phyloP scores from a whole-genome alignment of 2,888 invertebrate genomes.

The Drosophila imparisetae region DNA sequence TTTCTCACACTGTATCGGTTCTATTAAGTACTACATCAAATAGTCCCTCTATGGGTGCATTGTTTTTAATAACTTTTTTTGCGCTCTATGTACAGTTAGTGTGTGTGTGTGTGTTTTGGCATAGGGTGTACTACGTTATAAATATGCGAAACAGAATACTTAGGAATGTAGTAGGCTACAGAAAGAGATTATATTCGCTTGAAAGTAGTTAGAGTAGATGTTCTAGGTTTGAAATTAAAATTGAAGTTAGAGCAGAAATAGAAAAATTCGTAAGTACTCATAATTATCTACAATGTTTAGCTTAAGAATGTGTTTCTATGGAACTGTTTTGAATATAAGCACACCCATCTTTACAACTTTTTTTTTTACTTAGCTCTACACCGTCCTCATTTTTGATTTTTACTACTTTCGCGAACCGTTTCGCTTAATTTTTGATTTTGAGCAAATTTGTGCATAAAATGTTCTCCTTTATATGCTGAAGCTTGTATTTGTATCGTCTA shows the following conservation, averaged over 20 bases:
- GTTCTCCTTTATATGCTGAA: conserved; percentile 48
- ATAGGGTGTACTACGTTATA: conserved; percentile 38
- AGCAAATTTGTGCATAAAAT: conserved; percentile 72
- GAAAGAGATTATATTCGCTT: conserved; percentile 14
- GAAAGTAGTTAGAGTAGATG: neutral
- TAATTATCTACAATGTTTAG: conserved; percentile 38
- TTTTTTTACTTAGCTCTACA: conserved; percentile 27
- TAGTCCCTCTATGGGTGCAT: conserved; percentile 20
- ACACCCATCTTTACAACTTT: conserved; percentile 9
- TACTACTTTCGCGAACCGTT: conserved; percentile 41
- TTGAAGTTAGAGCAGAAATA: conserved; percentile 35
- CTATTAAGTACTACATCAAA: conserved; percentile 21
- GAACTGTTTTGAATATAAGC: conserved; percentile 29
- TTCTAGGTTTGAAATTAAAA: conserved; percentile 13
- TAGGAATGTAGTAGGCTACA: conserved; percentile 11
- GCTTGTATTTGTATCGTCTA: conserved; percentile 47
- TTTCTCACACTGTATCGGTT: conserved; percentile 29
- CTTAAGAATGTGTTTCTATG: conserved; percentile 29
- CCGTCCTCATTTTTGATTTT: conserved; percentile 24
- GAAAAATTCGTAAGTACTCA: conserved; percentile 18
- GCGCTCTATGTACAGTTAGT: conserved; percentile 62
- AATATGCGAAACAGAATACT: conserved; percentile 10
- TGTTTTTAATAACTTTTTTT: conserved; percentile 5
- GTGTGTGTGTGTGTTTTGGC: conserved; percentile 41
- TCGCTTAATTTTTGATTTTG: conserved; percentile 60